These are phyloP conservation scores for Anas georgica DNA, from an alignment of 2,797 vertebrate genomes.

Conservation along the genomic window DNA sequence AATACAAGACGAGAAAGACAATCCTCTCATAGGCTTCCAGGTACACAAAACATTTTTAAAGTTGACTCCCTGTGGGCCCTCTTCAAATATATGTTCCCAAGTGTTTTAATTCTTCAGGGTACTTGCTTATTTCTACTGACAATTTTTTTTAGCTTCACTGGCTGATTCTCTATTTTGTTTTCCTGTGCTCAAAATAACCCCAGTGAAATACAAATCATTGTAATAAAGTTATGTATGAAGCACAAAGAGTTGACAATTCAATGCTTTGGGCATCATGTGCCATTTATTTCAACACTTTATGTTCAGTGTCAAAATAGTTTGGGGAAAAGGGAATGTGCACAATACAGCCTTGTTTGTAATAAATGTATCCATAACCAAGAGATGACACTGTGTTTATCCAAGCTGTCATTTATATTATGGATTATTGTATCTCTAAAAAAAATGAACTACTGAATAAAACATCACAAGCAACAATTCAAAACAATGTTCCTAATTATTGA, in stretches of 20 bases:
- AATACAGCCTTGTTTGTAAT: neutral
- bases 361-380: neutral
- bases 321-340: neutral
- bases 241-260: neutral
- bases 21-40: neutral
- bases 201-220: neutral
- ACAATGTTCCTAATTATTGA: neutral
- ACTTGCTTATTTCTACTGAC: neutral
- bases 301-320: neutral
- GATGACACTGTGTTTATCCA: neutral
- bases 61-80: neutral
- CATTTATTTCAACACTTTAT: conserved; percentile 5
- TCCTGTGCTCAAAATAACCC: neutral
- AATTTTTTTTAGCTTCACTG: neutral
- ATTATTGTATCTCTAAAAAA: neutral
- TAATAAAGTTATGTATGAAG: neutral
- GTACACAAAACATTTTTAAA: neutral
- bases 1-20: neutral
- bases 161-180: neutral
- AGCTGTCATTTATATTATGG: neutral
- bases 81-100: neutral
- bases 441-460: neutral
- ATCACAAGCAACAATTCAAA: neutral
- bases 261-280: neutral
- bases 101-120: neutral